Evolutionary conservation across 2,797 vertebrate species (phyloP), one percentile per base, ranked within the genome.

Genomic region (Cephalopachus bancanus): DNA sequence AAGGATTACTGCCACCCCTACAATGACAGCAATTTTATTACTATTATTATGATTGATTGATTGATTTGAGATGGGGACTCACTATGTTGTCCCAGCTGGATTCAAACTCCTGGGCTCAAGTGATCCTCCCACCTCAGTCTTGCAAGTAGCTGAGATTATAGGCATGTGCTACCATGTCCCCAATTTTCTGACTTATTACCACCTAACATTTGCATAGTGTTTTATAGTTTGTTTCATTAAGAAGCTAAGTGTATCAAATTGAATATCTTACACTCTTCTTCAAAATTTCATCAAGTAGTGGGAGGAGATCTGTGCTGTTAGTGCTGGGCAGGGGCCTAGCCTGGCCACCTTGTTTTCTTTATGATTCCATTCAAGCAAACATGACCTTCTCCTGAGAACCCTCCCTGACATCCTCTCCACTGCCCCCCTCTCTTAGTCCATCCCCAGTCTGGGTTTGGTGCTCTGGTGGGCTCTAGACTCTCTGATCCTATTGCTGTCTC

Each of bases 341-440:
- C 64, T 55, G 59, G 24, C 57, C 75, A 64, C 49, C 24, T 91
- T 76, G 24, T 91, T 93, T 65, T 91, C 49, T 81, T 75, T 76
- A 24, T 93, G 62, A 90, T 19, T 83, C 57, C 55, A 64, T 49
- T 91, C 55, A 51, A 90, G 74, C 62, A 60, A 85, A 65, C 33
- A 49, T 74, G 69, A 44, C 49, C n/a, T 87, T 6, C 69, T 76
- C 75, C 49, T 53, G 30, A 49, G 24, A 78, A 33, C 12, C 55
- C n/a, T 80, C 71, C 37, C 53, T 51, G 79, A 85, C 14, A 4
- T 74, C 78, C 85, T 57, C 57, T 59, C 67, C 26, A 5, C 14
- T 28, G 37, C 24, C 37, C 7, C 15, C 33, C 80, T 89, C 60
- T 71, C 17, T 83, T 71, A 19, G 30, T 75, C 69, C 57, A 74